Percentiles rank a stretch among this genome's conserved stretches.
Evolutionary conservation across 2,797 vertebrate genomes (phyloP).

Genomic region (Molossus alvarezi): DNA sequence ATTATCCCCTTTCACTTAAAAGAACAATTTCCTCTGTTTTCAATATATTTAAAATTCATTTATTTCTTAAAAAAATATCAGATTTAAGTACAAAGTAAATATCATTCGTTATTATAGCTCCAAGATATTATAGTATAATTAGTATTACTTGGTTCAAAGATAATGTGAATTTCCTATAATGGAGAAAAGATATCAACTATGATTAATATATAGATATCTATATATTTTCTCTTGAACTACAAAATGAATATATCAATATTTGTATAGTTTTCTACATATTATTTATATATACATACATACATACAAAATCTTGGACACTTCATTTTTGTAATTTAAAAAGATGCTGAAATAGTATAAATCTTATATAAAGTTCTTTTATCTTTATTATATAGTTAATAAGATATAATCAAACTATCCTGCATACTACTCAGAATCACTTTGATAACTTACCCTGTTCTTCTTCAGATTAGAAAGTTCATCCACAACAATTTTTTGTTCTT

Average conservation of each 20-base stretch:
- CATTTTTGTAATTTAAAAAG: not conserved
- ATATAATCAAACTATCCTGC: not conserved
- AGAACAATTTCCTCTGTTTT: slow-evolving; percentile 18
- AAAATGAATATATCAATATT: not conserved
- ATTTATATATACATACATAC: not conserved
- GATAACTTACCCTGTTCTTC: slow-evolving; percentile 94
- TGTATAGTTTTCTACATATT: not conserved
- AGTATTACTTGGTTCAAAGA: slow-evolving; percentile 18
- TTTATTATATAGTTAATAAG: slow-evolving; percentile 23
- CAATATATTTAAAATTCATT: slow-evolving; percentile 26
- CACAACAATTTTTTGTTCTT: slow-evolving; percentile 95
- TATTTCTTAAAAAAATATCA: slow-evolving; percentile 56
- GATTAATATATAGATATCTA: not conserved
- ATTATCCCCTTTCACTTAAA: slow-evolving; percentile 28
- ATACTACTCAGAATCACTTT: slow-evolving; percentile 40
- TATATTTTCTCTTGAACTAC: not conserved
- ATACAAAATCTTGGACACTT: not conserved
- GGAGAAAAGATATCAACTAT: slow-evolving; percentile 28
- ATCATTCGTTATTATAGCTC: not conserved
- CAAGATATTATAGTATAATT: not conserved
- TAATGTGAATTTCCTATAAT: not conserved
- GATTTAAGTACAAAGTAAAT: slow-evolving; percentile 53
- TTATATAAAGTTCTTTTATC: not conserved
- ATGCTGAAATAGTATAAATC: not conserved
- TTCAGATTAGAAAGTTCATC: slow-evolving; percentile 98